Evolutionary conservation across 37 sponge, comb jelly and placozoan genomes (phyloP), one percentile per base, ranked within the genome.

Genomic region (Axinella damicornis): DNA sequence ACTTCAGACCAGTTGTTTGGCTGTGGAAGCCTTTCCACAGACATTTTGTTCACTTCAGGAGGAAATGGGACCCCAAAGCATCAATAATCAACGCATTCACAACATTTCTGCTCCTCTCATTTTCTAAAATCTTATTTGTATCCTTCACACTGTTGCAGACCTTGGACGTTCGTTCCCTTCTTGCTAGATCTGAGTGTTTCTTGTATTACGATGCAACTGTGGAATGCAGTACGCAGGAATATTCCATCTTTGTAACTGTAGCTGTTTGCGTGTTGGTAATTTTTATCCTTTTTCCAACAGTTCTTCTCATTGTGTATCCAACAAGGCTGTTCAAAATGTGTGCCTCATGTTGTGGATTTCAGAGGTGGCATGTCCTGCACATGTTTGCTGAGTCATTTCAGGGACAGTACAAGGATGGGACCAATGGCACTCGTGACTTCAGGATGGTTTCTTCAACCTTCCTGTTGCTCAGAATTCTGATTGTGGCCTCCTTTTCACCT

Each of bases 31-130:
- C 79, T 24, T 64, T 78, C 24, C 41, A 31, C 21, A 77, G 78
- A 38, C 36, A 1, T 46, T 65, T 78, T 16, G 63, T 65, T 46
- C 65, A 78, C 39, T 78, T 65, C 15, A 17, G 65, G 46, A 65
- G 63, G 53, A 78, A 54, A 6, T 62, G 46, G 38, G 78, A 91
- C 35, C 33, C 73, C 30, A 84, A 69, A 30, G 46, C 56, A 27
- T 77, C 83, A 21, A 56, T 84, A 27, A 79, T 84, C 0, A 46
- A 80, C 61, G 77, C 80, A 12, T 67, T 92, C 65, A 88, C 89
- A 0, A 73, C 89, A 21, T 83, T 92, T 53, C 37, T 92, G 58
- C 74, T 84, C 2, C 74, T 92, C n/a, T 71, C 92, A 5, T 92
- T 84, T 80, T 73, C 76, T 18, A 92, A 92, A 65, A 41, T 92